phyloP scores from a whole-genome alignment of 2,797 vertebrate genomes.

The Pogoniulus pusillus region DNA sequence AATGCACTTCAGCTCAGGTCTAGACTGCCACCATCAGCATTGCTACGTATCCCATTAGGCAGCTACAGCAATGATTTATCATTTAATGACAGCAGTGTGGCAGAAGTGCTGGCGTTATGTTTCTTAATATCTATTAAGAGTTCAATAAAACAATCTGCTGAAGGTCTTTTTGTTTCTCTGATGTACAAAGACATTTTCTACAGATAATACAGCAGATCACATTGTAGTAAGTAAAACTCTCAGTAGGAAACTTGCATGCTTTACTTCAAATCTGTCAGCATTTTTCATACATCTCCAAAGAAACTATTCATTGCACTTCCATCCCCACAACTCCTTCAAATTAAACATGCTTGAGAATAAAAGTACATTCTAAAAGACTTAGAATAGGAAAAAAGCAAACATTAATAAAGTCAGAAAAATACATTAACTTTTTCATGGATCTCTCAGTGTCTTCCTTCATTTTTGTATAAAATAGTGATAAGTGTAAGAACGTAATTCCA shows the following conservation, averaged over 20 bases:
- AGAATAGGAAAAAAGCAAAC: neutral
- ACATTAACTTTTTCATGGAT: neutral
- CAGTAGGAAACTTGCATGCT: neutral
- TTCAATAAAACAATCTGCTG: constrained; percentile 45
- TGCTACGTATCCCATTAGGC: constrained; percentile 14
- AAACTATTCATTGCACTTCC: neutral
- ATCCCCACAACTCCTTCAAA: neutral
- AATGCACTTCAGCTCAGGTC: constrained; percentile 8
- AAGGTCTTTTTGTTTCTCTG: constrained; percentile 44
- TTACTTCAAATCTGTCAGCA: constrained; percentile 22
- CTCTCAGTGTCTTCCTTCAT: neutral
- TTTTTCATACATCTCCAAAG: neutral
- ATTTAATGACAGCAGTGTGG: constrained; percentile 23
- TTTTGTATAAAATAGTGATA: neutral
- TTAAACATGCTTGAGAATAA: neutral
- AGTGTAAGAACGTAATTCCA: neutral
- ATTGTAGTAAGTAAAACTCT: neutral
- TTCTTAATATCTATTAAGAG: constrained; percentile 39
- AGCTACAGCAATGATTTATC: constrained; percentile 42
- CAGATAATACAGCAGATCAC: constrained; percentile 1
- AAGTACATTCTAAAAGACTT: neutral
- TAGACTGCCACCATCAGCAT: constrained; percentile 58
- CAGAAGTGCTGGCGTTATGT: constrained; percentile 10
- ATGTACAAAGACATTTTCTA: constrained; percentile 8
- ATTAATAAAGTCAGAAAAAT: neutral